Evolutionary conservation across 2,888 invertebrate species (phyloP).

Genomic region (Scaptomyza tumidula): DNA sequence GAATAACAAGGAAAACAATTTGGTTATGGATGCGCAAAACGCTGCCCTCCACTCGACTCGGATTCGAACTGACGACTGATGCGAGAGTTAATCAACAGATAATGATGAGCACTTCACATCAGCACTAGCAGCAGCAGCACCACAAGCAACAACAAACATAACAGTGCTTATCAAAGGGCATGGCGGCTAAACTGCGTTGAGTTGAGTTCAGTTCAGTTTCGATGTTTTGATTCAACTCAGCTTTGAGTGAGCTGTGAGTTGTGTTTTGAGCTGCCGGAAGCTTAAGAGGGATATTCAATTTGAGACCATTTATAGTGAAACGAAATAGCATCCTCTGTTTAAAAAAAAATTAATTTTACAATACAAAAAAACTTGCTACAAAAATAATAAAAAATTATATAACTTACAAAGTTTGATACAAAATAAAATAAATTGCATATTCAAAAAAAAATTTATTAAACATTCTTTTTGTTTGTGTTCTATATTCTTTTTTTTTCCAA

Average conservation of each 20-base stretch:
- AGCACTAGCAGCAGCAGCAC: constrained; percentile 18
- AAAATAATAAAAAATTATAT: background rate
- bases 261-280: constrained; percentile 10
- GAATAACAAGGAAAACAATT: constrained; percentile 18
- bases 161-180: constrained; percentile 58
- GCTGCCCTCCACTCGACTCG: constrained; percentile 44
- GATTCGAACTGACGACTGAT: constrained; percentile 57
- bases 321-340: background rate
- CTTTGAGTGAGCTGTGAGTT: constrained; percentile 40
- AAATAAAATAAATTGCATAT: background rate
- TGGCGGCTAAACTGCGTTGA: constrained; percentile 24
- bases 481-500: no score
- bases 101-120: constrained; percentile 63
- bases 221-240: constrained; percentile 47
- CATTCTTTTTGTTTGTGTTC: background rate
- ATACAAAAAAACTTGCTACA: background rate
- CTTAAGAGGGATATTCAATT: background rate
- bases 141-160: constrained; percentile 23
- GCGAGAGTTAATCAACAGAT: constrained; percentile 69
- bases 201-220: constrained; percentile 6
- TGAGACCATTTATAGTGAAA: no score
- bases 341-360: background rate
- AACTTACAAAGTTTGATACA: no score
- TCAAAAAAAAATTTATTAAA: background rate
- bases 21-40: constrained; percentile 24